These are phyloP conservation scores for Cheirogaleus medius DNA, from an alignment of 2,113 vertebrate species.

Conservation along the genomic window DNA sequence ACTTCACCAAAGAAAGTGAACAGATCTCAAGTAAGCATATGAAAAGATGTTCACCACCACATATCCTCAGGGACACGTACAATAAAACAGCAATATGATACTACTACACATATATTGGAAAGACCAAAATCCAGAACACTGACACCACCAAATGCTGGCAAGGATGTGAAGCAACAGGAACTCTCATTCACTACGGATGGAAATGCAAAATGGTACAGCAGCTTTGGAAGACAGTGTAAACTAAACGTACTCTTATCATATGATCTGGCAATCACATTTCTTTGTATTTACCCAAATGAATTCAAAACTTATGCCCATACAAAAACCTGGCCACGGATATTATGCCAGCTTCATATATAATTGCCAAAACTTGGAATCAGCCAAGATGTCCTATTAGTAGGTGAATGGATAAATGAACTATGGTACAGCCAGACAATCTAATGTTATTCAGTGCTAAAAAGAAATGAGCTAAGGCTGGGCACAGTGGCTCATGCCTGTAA, in stretches of 20 bases:
- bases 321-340: not conserved
- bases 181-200: not conserved
- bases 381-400: not conserved
- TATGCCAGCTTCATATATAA: not conserved
- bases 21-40: not conserved
- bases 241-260: not conserved
- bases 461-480: not conserved
- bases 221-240: not conserved
- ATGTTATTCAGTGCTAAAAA: not conserved
- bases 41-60: not conserved
- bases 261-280: not conserved
- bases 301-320: not conserved
- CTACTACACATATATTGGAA: not conserved
- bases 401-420: not conserved
- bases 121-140: not conserved
- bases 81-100: not conserved
- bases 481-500: too few relatives aligned
- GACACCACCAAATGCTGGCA: not conserved
- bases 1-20: not conserved
- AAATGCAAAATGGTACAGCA: not conserved
- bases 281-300: not conserved
- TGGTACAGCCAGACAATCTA: not conserved
- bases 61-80: not conserved
- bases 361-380: slow-evolving; percentile 2
- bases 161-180: not conserved